Percentiles rank a stretch among this genome's conserved stretches.
Evolutionary conservation across 2,797 vertebrate species (phyloP).

Genomic region (Orestias chungarensis): DNA sequence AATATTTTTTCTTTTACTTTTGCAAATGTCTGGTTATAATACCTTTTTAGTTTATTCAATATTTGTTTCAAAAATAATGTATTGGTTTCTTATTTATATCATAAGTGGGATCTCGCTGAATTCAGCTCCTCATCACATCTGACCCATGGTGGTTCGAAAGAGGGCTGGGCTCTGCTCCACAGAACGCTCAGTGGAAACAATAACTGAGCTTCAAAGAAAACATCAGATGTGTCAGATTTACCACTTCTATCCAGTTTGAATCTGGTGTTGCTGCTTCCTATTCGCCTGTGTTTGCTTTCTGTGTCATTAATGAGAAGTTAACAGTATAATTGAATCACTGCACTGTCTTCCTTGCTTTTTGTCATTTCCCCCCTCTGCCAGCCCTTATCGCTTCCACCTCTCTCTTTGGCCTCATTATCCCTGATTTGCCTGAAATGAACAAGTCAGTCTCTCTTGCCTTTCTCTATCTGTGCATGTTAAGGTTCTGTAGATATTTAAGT

Average conservation of each 20-base stretch:
- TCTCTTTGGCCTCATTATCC: slow-evolving; percentile 55
- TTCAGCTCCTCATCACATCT: slow-evolving; percentile 16
- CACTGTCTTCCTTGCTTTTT: slow-evolving; percentile 49
- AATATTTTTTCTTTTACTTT: background rate
- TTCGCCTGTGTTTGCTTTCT: slow-evolving; percentile 27
- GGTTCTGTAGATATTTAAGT: slow-evolving; percentile 54
- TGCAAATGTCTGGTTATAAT: background rate
- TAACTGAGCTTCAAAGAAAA: slow-evolving; percentile 6
- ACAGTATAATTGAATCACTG: slow-evolving; percentile 61
- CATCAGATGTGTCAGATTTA: slow-evolving; percentile 12
- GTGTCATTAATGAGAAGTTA: slow-evolving; percentile 64
- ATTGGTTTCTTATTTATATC: background rate
- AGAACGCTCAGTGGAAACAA: slow-evolving; percentile 11
- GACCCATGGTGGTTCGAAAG: slow-evolving; percentile 19
- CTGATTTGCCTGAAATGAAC: slow-evolving; percentile 54
- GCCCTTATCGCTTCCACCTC: slow-evolving; percentile 54
- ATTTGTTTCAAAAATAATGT: background rate
- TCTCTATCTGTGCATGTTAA: slow-evolving; percentile 28
- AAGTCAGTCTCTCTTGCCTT: slow-evolving; percentile 38
- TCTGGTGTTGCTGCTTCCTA: slow-evolving; percentile 4
- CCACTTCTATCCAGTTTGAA: slow-evolving; percentile 7
- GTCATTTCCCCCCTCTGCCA: slow-evolving; percentile 59
- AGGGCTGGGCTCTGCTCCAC: slow-evolving; percentile 26
- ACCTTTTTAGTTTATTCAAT: background rate
- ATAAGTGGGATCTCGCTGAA: slow-evolving; percentile 9